Base-by-base conservation (phyloP, 2,888 invertebrate species). In the Cerceris rybyensis region DNA sequence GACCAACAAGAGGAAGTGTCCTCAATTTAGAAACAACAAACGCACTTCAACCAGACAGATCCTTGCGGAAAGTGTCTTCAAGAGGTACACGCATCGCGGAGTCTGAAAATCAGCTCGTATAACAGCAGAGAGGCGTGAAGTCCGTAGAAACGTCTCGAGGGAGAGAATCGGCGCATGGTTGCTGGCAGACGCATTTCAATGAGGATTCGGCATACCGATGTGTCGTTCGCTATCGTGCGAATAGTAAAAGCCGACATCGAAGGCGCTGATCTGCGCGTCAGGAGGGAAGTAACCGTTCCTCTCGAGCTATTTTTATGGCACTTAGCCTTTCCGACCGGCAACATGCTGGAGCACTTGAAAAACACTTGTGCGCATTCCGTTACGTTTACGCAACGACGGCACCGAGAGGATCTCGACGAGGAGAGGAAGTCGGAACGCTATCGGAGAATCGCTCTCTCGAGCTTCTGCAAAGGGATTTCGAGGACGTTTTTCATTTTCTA, bases 261-360 rank as follows among this genome's bases (percentile, higher is more conserved):
- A 63, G 61, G 72, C 28, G 28, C 63, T 86, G 78, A 69, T 80
- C 75, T 69, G 50, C 54, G 43, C 54, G 59, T 57, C 57, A 13
- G 57, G 52, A 74, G 75, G 73, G 85, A 87, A 85, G 83, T 83
- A 84, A 87, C 83, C 84, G 79, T 87, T 71, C 61, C 57, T 69
- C 71, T 84, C 78, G 85, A 85, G 90, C 88, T 91, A 91, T 91
- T 91, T 90, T 90, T 90, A 91, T 88, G 88, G 88, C 88, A 89
- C 90, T 91, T 90, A 89, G 90, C 89, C 89, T 88, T 83, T 86
- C 88, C 88, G 88, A 85, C 84, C 88, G 85, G 87, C 88, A 90
- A 89, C 92, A 92, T 90, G 91, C 90, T 91, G 92, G 88, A 92
- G 87, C 92, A 91, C 92, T 92, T 90, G 92, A 92, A 89, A 90